These are phyloP conservation scores for Stenurella melanura DNA, from an alignment of 2,888 invertebrate genomes.

Conservation along the genomic window DNA sequence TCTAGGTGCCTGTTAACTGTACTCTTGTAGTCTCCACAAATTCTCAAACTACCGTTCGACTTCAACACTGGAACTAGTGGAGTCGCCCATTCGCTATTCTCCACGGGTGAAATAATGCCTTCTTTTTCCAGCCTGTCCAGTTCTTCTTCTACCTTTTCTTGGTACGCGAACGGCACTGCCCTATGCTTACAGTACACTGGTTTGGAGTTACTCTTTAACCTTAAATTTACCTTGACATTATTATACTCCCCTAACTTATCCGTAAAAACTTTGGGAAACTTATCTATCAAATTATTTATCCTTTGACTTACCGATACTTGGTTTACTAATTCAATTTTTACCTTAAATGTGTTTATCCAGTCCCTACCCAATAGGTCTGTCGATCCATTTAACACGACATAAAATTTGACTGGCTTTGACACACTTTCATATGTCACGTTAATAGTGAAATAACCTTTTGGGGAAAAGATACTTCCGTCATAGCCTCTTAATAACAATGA, in stretches of 20 bases:
- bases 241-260: no score
- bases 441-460: conserved; percentile 25
- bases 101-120: conserved; percentile 57
- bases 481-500: conserved; percentile 31
- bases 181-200: conserved; percentile 56
- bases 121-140: conserved; percentile 54
- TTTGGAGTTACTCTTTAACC: neutral
- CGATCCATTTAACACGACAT: conserved; percentile 31
- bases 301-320: neutral
- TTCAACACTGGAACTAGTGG: conserved; percentile 55
- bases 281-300: neutral
- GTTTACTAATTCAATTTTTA: conserved; percentile 16
- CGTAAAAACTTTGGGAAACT: conserved; percentile 29
- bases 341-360: conserved; percentile 15
- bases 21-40: conserved; percentile 58
- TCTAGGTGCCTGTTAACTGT: conserved; percentile 55
- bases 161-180: conserved; percentile 59
- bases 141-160: conserved; percentile 54
- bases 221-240: conserved; percentile 12
- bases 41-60: conserved; percentile 51
- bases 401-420: conserved; percentile 12
- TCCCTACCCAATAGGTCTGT: conserved; percentile 24
- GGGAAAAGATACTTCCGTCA: conserved; percentile 29
- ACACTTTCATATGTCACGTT: conserved; percentile 16
- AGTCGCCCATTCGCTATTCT: conserved; percentile 52